These are phyloP conservation scores for Orius insidiosus DNA, from an alignment of 1,140 invertebrate species.

Conservation along the genomic window DNA sequence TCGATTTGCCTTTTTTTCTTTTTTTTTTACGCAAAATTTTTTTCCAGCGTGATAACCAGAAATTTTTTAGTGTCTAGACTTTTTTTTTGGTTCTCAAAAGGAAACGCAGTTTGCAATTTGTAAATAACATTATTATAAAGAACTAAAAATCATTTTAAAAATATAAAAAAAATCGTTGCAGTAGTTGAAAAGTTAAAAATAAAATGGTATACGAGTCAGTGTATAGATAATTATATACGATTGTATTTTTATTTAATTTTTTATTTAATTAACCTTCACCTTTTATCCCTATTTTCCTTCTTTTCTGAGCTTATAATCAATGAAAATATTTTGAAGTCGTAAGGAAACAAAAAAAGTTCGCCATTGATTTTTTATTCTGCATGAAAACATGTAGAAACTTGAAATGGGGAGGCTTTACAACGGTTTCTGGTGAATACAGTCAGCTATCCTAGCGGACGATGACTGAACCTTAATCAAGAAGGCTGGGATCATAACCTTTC, in stretches of 20 bases:
- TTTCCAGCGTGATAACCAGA: background rate
- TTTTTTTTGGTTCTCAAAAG: background rate
- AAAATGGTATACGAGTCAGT: conserved; percentile 18
- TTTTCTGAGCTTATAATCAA: too few relatives aligned
- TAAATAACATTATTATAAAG: conserved; percentile 15
- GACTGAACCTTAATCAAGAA: too few relatives aligned
- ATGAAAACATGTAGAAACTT: too few relatives aligned
- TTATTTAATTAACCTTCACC: background rate
- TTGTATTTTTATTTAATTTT: conserved; percentile 8
- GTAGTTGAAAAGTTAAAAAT: conserved; percentile 16
- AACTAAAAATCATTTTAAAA: background rate
- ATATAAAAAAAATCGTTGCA: conserved; percentile 10
- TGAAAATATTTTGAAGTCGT: too few relatives aligned
- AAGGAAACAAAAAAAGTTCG: too few relatives aligned
- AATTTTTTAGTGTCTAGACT: conserved; percentile 8
- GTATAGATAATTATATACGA: conserved; percentile 15
- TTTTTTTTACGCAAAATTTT: too few relatives aligned
- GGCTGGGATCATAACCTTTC: too few relatives aligned
- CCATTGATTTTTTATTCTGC: too few relatives aligned
- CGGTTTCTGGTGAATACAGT: too few relatives aligned
- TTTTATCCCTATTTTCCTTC: background rate
- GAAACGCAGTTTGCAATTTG: conserved; percentile 8
- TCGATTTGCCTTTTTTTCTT: background rate
- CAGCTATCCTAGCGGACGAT: too few relatives aligned
- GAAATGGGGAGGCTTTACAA: too few relatives aligned